Evolutionary conservation across 1,140 invertebrate species (phyloP), one percentile per base, ranked within the genome.

Genomic region (Dendroctonus ponderosae): DNA sequence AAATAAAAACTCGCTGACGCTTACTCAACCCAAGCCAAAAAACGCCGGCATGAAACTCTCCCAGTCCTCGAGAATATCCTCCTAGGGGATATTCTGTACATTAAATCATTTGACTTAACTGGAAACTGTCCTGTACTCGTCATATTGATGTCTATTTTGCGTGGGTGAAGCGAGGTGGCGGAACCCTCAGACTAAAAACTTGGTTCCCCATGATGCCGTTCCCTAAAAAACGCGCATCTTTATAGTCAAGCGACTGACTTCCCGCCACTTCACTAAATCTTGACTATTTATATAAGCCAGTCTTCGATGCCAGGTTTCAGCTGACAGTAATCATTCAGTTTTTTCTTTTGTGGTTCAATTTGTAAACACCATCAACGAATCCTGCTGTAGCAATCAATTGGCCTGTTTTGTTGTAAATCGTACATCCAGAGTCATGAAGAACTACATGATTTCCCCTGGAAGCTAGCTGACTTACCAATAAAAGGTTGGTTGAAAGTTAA

Each of bases 51-150:
- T n/a, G n/a, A n/a, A n/a, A n/a, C n/a, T n/a, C n/a, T n/a, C n/a
- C n/a, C n/a, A n/a, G n/a, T n/a, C n/a, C n/a, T n/a, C n/a, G n/a
- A n/a, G n/a, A n/a, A n/a, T n/a, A n/a, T n/a, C n/a, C n/a, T n/a
- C n/a, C n/a, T n/a, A n/a, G n/a, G n/a, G n/a, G n/a, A n/a, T n/a
- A n/a, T n/a, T n/a, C n/a, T 26, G 80, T 62, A 12, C 77, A 14
- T 51, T 78, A 71, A 56, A 77, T 60, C 37, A 69, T 39, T 50
- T 61, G 42, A 56, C 38, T 66, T n/a, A n/a, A n/a, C n/a, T n/a
- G n/a, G n/a, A n/a, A n/a, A n/a, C n/a, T n/a, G n/a, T n/a, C n/a
- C n/a, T n/a, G n/a, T n/a, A n/a, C n/a, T n/a, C n/a, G n/a, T n/a
- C n/a, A n/a, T n/a, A n/a, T n/a, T n/a, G n/a, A n/a, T n/a, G n/a